These are phyloP conservation scores for Eulimnadia texana DNA, from an alignment of 1,140 invertebrate genomes.

Conservation along the genomic window DNA sequence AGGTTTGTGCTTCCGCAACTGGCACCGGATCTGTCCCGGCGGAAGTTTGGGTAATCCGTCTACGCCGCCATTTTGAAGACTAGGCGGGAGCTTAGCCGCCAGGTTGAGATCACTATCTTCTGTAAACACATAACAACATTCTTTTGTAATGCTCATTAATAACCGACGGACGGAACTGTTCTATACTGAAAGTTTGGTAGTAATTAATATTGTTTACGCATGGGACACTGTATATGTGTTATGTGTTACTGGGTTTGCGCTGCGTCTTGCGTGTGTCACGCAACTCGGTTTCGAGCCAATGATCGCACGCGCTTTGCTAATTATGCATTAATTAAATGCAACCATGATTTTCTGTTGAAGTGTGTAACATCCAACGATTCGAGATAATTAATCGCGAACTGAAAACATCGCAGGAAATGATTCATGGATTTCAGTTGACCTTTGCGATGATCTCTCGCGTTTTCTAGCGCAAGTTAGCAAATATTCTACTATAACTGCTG, in stretches of 20 bases:
- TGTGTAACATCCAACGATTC: too few relatives aligned
- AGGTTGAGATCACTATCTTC: slow-evolving; percentile 6
- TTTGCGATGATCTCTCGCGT: too few relatives aligned
- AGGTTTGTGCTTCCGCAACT: slow-evolving; percentile 48
- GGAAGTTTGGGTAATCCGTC: slow-evolving; percentile 24
- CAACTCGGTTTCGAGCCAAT: background rate
- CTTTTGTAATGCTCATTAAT: too few relatives aligned
- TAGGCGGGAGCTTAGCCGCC: slow-evolving; percentile 1
- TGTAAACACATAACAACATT: background rate
- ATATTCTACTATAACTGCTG: too few relatives aligned
- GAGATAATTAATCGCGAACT: too few relatives aligned
- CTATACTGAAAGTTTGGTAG: too few relatives aligned
- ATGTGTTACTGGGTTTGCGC: background rate
- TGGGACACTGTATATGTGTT: too few relatives aligned
- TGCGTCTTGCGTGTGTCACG: background rate
- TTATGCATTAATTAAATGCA: background rate
- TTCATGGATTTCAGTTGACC: too few relatives aligned
- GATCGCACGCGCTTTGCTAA: background rate
- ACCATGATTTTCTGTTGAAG: background rate
- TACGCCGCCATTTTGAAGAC: slow-evolving; percentile 6
- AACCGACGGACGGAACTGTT: too few relatives aligned
- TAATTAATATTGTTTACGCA: background rate
- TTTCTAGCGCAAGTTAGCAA: too few relatives aligned
- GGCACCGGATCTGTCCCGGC: slow-evolving; percentile 37
- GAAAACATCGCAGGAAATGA: too few relatives aligned